Percentiles rank a stretch among this genome's conserved stretches.
Evolutionary conservation across 1,140 invertebrate species (phyloP).

Genomic region (Onthophagus taurus): DNA sequence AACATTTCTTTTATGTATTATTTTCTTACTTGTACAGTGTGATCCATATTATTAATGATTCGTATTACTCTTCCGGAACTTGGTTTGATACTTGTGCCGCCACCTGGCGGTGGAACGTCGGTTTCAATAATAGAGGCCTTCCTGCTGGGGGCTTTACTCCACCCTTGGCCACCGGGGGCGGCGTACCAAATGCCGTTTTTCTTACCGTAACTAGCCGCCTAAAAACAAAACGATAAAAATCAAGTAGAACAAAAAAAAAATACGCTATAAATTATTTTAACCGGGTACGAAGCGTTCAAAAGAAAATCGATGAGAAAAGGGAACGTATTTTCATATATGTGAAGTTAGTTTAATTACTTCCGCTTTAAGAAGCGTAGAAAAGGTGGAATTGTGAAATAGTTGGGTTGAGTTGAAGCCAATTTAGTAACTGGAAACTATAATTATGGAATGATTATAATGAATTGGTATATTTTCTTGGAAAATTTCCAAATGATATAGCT

Average conservation of each 20-base stretch:
- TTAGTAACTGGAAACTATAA: too few relatives aligned
- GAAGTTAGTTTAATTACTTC: too few relatives aligned
- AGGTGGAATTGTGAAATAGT: too few relatives aligned
- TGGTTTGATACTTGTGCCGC: conserved; percentile 57
- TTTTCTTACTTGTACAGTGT: conserved; percentile 68
- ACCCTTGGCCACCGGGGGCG: conserved; percentile 49
- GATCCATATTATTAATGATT: conserved; percentile 86
- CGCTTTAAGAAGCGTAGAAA: too few relatives aligned
- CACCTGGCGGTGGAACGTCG: conserved; percentile 47
- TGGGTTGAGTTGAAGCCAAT: too few relatives aligned
- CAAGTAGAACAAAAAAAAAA: neutral
- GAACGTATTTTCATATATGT: too few relatives aligned
- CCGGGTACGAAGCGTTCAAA: too few relatives aligned
- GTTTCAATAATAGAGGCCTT: conserved; percentile 68
- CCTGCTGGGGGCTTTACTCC: conserved; percentile 49
- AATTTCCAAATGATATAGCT: too few relatives aligned
- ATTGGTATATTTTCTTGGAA: too few relatives aligned
- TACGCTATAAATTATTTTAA: too few relatives aligned
- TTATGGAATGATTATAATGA: too few relatives aligned
- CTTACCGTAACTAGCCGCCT: conserved; percentile 79
- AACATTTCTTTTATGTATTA: neutral
- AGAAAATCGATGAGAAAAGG: too few relatives aligned
- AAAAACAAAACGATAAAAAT: conserved; percentile 16
- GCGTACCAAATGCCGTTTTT: conserved; percentile 81
- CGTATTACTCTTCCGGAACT: conserved; percentile 77